Evolutionary conservation across 2,113 vertebrate species (phyloP).

Genomic region (Penelope pileata): DNA sequence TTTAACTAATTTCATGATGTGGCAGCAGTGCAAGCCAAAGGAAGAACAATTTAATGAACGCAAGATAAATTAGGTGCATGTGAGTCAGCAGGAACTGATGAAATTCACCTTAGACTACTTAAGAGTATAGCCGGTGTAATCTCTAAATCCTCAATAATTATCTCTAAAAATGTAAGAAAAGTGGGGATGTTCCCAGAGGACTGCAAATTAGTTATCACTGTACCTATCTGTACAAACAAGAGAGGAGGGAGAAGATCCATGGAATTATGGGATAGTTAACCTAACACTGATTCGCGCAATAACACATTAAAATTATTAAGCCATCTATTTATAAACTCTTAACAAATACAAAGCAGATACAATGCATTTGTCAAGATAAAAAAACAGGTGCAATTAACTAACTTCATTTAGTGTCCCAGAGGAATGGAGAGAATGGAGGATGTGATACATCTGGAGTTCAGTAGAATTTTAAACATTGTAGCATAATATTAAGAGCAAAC

Average conservation of each 20-base stretch:
- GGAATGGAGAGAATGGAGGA: fast-evolving
- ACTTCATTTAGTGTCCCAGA: background rate
- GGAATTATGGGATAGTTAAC: background rate
- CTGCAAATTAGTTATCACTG: background rate
- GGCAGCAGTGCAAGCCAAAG: background rate
- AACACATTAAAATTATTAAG: background rate
- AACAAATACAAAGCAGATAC: background rate
- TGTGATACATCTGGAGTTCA: background rate
- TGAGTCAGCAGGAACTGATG: background rate
- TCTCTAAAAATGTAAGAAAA: background rate
- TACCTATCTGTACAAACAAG: background rate
- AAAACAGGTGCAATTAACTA: background rate
- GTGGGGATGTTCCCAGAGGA: background rate
- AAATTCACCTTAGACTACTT: background rate
- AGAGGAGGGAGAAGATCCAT: background rate
- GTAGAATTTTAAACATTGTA: background rate
- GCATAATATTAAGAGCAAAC: background rate
- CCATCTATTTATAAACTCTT: background rate
- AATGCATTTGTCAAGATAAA: background rate
- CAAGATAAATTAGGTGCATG: background rate
- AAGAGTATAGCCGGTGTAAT: background rate
- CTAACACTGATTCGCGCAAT: background rate
- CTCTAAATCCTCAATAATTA: background rate
- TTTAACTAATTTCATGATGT: background rate
- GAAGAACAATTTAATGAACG: background rate